Evolutionary conservation across 1,140 invertebrate genomes (phyloP), one percentile per base, ranked within the genome.

Genomic region (Platyscapa corneri): DNA sequence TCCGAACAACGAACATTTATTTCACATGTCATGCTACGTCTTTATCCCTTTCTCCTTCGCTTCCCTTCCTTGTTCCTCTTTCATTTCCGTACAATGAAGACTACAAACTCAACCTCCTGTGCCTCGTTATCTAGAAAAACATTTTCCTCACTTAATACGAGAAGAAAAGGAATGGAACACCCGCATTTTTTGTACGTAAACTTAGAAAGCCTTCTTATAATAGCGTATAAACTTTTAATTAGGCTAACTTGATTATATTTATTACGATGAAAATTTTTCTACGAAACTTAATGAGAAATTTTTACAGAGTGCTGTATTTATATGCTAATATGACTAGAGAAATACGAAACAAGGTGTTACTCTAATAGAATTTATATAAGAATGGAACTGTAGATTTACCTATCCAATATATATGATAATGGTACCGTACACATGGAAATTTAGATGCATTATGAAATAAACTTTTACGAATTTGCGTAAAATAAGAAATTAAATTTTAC

Each of bases 141-240:
- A 65, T 81, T 85, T 82, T 37, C 70, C 67, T 56, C 12, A 20
- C 53, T 85, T 80, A 80, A 85, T 80, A 80, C 65, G 49, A 32
- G 49, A 85, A 85, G 70, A 80, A 37, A 67, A 81, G 56, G 53
- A 75, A 30, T 32, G n/a, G 27, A 72, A 42, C n/a, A 42, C n/a
- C 34, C 7, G 53, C 37, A n/a, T 46, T 80, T 75, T 46, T 75
- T 81, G 27, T 42, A 12, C 53, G 65, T 53, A 72, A 84, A 78
- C 75, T 80, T 72, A 81, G n/a, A 1, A 67, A 64, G 39, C 60
- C 60, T 53, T 67, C 53, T 78, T 30, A 53, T 78, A 77, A 84
- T 78, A 53, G 84, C 78, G 30, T 75, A 75, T 75, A 65, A 85
- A 85, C 84, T 85, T 81, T 80, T 85, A 85, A 85, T 85, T 81